phyloP scores from a whole-genome alignment of 2,888 invertebrate genomes.

The Lepidonotus clava region DNA sequence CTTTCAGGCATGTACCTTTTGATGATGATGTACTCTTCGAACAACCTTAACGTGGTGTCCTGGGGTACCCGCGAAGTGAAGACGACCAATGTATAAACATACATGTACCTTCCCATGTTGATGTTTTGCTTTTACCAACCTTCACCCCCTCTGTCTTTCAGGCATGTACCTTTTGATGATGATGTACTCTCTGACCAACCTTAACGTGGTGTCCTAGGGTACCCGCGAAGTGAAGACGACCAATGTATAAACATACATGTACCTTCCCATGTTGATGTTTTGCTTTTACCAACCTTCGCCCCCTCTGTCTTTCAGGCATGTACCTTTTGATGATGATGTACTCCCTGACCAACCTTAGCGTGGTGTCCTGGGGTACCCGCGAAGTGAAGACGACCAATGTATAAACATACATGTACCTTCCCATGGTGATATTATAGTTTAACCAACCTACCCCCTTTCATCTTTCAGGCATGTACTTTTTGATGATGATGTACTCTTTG shows the following conservation, averaged over 20 bases:
- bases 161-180: slow-evolving; percentile 75
- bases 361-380: slow-evolving; percentile 78
- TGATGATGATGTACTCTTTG: slow-evolving; percentile 77
- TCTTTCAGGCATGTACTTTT: neutral
- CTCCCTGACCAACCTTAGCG: slow-evolving; percentile 75
- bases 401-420: too few relatives aligned
- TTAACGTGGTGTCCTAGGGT: slow-evolving; percentile 78
- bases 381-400: slow-evolving; percentile 69
- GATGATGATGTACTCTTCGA: slow-evolving; percentile 75
- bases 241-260: too few relatives aligned
- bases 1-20: slow-evolving; percentile 71
- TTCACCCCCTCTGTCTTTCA: neutral
- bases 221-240: slow-evolving; percentile 72
- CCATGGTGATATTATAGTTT: too few relatives aligned
- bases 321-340: slow-evolving; percentile 77
- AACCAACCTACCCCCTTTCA: too few relatives aligned
- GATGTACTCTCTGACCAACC: slow-evolving; percentile 75
- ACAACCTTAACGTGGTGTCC: too few relatives aligned
- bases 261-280: too few relatives aligned
- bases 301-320: too few relatives aligned
- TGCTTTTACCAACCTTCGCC: too few relatives aligned
- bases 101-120: too few relatives aligned
- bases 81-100: too few relatives aligned
- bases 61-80: too few relatives aligned
- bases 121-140: neutral